Conservation (phyloP, 2,888 invertebrate species). For the Tipula unca region DNA sequence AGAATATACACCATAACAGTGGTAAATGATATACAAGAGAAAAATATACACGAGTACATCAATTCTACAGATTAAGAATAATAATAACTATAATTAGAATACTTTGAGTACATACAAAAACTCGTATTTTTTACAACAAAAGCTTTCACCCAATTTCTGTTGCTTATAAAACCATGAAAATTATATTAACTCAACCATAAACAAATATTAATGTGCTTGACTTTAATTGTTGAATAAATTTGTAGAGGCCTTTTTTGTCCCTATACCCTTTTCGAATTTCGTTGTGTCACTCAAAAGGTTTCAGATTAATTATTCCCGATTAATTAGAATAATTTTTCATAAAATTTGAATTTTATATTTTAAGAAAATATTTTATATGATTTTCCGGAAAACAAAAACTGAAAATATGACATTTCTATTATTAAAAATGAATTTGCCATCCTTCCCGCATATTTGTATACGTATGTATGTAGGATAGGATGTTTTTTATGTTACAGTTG, state of each 20-base stretch:
- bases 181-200: neutral
- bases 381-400: neutral
- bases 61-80: neutral
- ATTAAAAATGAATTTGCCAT: neutral
- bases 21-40: neutral
- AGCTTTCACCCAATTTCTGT: neutral
- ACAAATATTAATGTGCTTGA: neutral
- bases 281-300: neutral
- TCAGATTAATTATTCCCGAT: neutral
- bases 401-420: neutral
- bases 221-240: slow-evolving; percentile 14
- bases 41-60: neutral
- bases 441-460: neutral
- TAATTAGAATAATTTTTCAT: neutral
- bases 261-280: neutral
- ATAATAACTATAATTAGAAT: neutral
- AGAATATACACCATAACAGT: neutral
- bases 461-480: neutral
- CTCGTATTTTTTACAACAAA: neutral
- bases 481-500: neutral
- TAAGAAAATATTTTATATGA: no score
- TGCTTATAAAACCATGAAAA: neutral
- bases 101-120: neutral
- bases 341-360: neutral
- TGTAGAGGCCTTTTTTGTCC: neutral